These are phyloP conservation scores for Lymantria monacha DNA, from an alignment of 2,888 invertebrate genomes.

Conservation along the genomic window DNA sequence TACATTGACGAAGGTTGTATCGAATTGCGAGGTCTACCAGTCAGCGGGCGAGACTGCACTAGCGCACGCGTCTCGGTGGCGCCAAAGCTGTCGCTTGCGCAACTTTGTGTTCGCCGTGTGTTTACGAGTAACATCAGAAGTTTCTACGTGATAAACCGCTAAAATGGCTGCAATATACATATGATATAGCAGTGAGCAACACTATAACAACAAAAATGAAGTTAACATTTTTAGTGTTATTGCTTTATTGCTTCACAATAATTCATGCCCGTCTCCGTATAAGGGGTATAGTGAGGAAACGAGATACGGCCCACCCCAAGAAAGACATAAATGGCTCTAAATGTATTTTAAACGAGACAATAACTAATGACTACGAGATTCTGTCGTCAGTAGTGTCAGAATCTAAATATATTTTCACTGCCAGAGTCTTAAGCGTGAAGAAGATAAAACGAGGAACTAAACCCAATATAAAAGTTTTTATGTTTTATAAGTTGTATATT, in stretches of 20 bases:
- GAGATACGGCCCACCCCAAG: constrained; percentile 66
- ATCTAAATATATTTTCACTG: constrained; percentile 79
- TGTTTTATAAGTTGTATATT: constrained; percentile 73
- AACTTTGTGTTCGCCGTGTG: constrained; percentile 57
- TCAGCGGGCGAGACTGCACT: constrained; percentile 76
- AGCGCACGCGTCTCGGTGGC: constrained; percentile 80
- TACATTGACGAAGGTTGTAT: constrained; percentile 79
- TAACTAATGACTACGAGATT: constrained; percentile 81
- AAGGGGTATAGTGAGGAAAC: constrained; percentile 65
- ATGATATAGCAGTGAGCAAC: constrained; percentile 41
- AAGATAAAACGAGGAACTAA: constrained; percentile 71
- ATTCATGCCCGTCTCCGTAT: constrained; percentile 63
- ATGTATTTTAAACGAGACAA: constrained; percentile 79
- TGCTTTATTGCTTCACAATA: constrained; percentile 58
- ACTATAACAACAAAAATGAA: constrained; percentile 61
- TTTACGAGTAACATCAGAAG: constrained; percentile 61
- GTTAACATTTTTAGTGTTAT: constrained; percentile 65
- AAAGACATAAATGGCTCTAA: constrained; percentile 73
- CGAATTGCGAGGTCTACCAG: constrained; percentile 78
- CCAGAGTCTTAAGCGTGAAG: constrained; percentile 72
- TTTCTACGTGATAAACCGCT: constrained; percentile 48
- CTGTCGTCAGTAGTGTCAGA: constrained; percentile 78
- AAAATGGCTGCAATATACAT: constrained; percentile 56
- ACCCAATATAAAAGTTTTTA: constrained; percentile 66
- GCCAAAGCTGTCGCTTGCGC: constrained; percentile 69